Evolutionary conservation across 2,888 invertebrate species (phyloP).

Genomic region (Branchipolynoe longqiensis): DNA sequence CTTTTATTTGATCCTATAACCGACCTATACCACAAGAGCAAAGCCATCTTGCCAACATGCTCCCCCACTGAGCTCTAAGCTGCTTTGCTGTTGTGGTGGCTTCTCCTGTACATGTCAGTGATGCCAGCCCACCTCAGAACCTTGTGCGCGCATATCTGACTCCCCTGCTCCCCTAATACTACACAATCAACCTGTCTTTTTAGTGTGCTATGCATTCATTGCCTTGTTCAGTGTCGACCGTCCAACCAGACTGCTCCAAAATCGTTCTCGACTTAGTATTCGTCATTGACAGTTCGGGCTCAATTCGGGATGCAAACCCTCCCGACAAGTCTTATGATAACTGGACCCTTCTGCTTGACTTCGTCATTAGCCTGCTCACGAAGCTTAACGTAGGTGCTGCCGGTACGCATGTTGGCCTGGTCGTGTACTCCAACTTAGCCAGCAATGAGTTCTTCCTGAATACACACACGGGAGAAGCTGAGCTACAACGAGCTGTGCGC

Average conservation of each 20-base stretch:
- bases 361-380: slow-evolving; percentile 53
- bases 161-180: no score
- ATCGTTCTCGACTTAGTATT: slow-evolving; percentile 60
- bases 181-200: no score
- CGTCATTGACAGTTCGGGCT: slow-evolving; percentile 63
- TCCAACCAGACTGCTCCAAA: background rate
- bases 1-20: no score
- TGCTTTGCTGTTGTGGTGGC: no score
- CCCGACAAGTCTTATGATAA: slow-evolving; percentile 57
- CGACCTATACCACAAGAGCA: no score
- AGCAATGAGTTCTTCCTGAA: slow-evolving; percentile 48
- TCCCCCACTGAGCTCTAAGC: no score
- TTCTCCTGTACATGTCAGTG: no score
- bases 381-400: slow-evolving; percentile 40
- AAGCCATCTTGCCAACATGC: no score
- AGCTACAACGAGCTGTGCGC: background rate
- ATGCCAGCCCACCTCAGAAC: no score
- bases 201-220: no score
- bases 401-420: slow-evolving; percentile 52
- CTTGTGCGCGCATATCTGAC: no score
- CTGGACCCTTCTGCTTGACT: slow-evolving; percentile 52
- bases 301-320: slow-evolving; percentile 60
- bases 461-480: background rate
- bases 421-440: slow-evolving; percentile 50
- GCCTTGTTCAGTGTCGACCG: no score